These are phyloP conservation scores for Uromys caudimaculatus DNA, from an alignment of 2,797 vertebrate genomes.

Conservation along the genomic window DNA sequence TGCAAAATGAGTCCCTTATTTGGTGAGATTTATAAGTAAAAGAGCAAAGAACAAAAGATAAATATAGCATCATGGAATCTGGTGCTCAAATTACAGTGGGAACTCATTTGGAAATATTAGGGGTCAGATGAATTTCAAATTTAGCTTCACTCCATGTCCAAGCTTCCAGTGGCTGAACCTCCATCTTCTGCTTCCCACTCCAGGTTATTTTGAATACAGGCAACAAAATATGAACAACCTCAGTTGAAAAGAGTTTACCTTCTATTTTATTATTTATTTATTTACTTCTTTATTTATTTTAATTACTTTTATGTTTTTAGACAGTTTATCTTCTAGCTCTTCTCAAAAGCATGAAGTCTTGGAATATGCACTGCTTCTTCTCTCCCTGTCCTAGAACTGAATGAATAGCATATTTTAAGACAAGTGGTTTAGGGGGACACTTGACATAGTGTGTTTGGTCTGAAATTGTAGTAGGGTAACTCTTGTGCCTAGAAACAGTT, in stretches of 20 bases:
- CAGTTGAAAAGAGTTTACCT: not conserved
- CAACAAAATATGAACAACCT: not conserved
- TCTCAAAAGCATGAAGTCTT: not conserved
- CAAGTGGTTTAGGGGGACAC: not conserved
- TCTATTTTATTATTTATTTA: not conserved
- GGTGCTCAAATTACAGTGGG: not conserved
- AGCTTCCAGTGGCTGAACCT: not conserved
- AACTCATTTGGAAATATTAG: not conserved
- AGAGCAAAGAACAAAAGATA: not conserved
- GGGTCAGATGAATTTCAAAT: not conserved
- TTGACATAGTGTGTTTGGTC: not conserved
- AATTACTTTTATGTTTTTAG: too few relatives aligned
- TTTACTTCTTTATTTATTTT: not conserved
- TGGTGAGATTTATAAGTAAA: not conserved
- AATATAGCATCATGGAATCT: not conserved
- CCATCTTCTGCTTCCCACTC: not conserved
- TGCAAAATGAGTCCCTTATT: not conserved
- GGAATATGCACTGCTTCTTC: not conserved
- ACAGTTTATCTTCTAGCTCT: not conserved
- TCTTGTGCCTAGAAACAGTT: not conserved
- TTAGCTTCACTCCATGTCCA: not conserved
- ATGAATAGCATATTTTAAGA: not conserved
- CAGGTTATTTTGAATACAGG: not conserved
- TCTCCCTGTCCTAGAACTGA: not conserved
- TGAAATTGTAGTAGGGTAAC: not conserved